Evolutionary conservation across 2,113 vertebrate genomes (phyloP).

Genomic region (Rhizomys pruinosus): DNA sequence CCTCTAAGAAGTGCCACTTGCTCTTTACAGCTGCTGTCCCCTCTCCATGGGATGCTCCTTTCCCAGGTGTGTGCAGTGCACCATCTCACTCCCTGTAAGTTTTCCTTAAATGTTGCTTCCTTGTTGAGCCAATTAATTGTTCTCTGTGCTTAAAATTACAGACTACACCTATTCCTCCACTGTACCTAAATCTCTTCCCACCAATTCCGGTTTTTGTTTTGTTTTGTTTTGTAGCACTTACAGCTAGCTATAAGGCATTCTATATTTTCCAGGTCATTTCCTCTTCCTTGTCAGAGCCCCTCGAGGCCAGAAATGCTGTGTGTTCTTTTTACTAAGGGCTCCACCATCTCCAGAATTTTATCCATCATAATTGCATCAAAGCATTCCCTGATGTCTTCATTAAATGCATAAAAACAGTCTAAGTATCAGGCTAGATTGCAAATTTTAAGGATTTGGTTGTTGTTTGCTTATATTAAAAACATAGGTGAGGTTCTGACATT

Average conservation of each 20-base stretch:
- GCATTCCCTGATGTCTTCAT: neutral
- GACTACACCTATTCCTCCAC: neutral
- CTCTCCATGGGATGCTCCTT: neutral
- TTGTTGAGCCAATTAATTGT: neutral
- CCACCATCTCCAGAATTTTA: neutral
- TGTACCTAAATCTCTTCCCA: neutral
- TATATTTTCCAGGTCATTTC: neutral
- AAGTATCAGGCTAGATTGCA: neutral
- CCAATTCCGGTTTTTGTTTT: neutral
- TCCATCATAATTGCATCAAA: neutral
- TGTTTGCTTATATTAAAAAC: neutral
- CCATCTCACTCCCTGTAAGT: neutral
- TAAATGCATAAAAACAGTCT: neutral
- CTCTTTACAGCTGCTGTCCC: neutral
- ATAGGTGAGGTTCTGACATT: neutral
- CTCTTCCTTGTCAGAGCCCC: neutral
- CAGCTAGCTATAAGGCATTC: neutral
- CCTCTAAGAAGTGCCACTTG: neutral
- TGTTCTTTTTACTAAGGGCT: neutral
- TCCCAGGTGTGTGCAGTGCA: too few species aligned
- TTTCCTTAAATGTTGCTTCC: neutral
- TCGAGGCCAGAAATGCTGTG: neutral
- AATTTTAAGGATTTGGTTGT: neutral
- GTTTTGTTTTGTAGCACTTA: neutral
- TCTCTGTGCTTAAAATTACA: neutral